Evolutionary conservation across 2,888 invertebrate species (phyloP).

Genomic region (Zaprionus bogoriensis): DNA sequence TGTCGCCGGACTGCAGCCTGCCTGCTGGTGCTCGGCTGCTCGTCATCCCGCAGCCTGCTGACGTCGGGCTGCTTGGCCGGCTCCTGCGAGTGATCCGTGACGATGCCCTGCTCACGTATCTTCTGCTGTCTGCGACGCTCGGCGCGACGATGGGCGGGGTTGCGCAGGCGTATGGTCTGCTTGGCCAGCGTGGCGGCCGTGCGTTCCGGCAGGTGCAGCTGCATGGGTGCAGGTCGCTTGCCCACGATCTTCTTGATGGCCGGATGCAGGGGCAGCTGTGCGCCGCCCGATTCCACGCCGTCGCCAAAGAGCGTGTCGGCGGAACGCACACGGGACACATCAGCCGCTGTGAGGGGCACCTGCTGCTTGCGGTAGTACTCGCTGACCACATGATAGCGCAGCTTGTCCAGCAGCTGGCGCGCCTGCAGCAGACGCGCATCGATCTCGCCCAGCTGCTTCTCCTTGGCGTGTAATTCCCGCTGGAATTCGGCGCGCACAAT

Average conservation of each 20-base stretch:
- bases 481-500: constrained; percentile 89
- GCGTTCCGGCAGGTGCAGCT: constrained; percentile 78
- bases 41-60: constrained; percentile 24
- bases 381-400: constrained; percentile 85
- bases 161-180: constrained; percentile 75
- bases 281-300: constrained; percentile 56
- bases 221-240: constrained; percentile 82
- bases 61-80: not conserved
- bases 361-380: constrained; percentile 86
- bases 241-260: constrained; percentile 89
- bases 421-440: constrained; percentile 86
- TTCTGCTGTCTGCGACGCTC: constrained; percentile 74
- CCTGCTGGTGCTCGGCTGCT: constrained; percentile 55
- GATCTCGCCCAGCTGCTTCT: constrained; percentile 88
- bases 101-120: constrained; percentile 75
- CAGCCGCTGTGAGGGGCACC: constrained; percentile 81
- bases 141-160: constrained; percentile 72
- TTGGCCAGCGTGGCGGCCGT: constrained; percentile 84
- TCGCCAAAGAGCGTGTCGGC: constrained; percentile 65
- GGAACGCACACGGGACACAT: constrained; percentile 77
- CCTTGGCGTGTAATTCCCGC: constrained; percentile 87
- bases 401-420: constrained; percentile 85
- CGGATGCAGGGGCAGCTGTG: constrained; percentile 88
- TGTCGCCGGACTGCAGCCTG: too few relatives aligned
- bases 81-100: constrained; percentile 73